Base-by-base conservation (phyloP, 2,797 vertebrate species). In the Catamblyrhynchus diadema region DNA sequence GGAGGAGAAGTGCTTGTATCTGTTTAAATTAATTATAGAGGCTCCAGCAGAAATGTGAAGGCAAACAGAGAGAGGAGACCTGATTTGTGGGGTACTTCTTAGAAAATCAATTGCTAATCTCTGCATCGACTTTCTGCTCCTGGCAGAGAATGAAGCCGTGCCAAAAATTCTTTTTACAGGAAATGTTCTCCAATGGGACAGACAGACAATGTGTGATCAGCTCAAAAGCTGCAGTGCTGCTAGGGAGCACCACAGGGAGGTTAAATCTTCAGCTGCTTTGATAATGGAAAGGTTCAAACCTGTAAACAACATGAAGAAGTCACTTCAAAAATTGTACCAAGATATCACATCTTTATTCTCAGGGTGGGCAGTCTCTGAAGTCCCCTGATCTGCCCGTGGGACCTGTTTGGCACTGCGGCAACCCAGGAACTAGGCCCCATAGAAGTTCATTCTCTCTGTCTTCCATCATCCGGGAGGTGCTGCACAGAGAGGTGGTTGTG, bases 1-100 rank as follows among this genome's bases (percentile, higher is more conserved):
- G 73, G 84, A 94, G 95, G 86, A 66, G 96, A 74, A 95, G 85
- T 71, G 73, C 82, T 95, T 89, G 93, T 91, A 87, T 94, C 87
- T 89, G 85, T 96, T 95, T 94, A 95, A 97, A 94, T 94, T 92
- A 97, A 95, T 94, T 94, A 93, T 90, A 92, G 86, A 94, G 91
- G 75, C 93, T 96, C 66, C 28, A 10, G 92, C 89, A 95, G 88
- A 95, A 92, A 87, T 66, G 67, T 56, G 64, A 86, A 93, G 92
- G 94, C 84, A 91, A 95, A 84, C 85, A 86, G 53, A 85, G 86
- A 96, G 92, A 88, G 70, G 42, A 96, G 73, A 85, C 71, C 84
- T 89, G 80, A 89, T 95, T 94, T 96, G 81, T 90, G 79, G 75
- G 92, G 45, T 86, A 48, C 89, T 89, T 77, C 86, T 94, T 77